These are phyloP conservation scores for Scrobipalpa costella DNA, from an alignment of 2,888 invertebrate genomes.

Conservation along the genomic window DNA sequence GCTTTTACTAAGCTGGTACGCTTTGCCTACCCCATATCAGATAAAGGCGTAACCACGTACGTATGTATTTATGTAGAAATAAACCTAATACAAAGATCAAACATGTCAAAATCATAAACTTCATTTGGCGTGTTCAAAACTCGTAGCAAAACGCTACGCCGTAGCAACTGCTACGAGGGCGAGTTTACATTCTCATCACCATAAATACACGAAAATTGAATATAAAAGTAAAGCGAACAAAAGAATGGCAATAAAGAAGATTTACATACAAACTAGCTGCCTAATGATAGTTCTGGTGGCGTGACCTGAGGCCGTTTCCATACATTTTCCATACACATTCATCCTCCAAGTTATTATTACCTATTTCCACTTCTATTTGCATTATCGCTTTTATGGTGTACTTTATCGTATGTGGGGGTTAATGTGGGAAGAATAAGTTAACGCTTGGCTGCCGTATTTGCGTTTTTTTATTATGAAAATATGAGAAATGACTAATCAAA, in stretches of 20 bases:
- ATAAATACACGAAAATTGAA: conserved; percentile 17
- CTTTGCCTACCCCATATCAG: too few species aligned
- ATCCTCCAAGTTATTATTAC: conserved; percentile 17
- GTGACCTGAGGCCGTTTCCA: conserved; percentile 32
- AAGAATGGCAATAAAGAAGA: conserved; percentile 29
- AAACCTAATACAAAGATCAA: too few species aligned
- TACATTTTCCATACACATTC: conserved; percentile 17
- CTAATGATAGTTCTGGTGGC: conserved; percentile 34
- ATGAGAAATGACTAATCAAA: too few species aligned
- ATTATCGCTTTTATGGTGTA: conserved; percentile 18
- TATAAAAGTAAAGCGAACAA: conserved; percentile 14
- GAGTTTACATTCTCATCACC: conserved; percentile 4
- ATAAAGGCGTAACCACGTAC: too few species aligned
- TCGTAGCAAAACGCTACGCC: background rate
- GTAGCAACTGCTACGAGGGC: background rate
- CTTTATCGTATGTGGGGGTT: conserved; percentile 16
- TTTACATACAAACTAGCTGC: conserved; percentile 35
- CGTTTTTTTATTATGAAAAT: background rate
- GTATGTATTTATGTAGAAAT: too few species aligned
- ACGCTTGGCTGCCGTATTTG: background rate
- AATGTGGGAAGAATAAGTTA: conserved; percentile 6
- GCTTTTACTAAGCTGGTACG: too few species aligned
- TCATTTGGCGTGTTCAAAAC: background rate
- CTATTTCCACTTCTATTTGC: conserved; percentile 21
- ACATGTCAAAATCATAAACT: background rate